These are phyloP conservation scores for Mizuhopecten yessoensis DNA, from an alignment of 1,140 invertebrate species.

Conservation along the genomic window DNA sequence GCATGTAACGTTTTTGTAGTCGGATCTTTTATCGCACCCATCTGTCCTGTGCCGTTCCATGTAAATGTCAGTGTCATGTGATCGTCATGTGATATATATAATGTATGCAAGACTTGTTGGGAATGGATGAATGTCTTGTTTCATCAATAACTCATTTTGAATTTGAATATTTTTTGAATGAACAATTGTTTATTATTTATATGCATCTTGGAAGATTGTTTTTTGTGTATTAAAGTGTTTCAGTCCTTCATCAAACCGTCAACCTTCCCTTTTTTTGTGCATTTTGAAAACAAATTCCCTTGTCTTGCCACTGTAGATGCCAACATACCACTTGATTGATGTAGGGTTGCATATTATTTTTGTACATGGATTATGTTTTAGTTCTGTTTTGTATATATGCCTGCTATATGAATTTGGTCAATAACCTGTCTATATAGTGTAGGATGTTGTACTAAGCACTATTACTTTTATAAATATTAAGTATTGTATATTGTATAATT, in stretches of 20 bases:
- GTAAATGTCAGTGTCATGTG: not conserved
- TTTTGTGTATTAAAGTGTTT: not conserved
- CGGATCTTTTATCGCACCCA: not conserved
- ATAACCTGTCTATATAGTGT: not conserved
- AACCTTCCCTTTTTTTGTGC: not conserved
- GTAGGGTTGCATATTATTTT: conserved; percentile 5
- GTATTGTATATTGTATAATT: too few species aligned
- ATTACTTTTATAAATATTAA: too few species aligned
- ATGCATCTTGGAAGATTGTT: not conserved
- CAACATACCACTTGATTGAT: not conserved
- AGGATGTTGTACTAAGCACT: not conserved
- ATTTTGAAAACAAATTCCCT: not conserved
- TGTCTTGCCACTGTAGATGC: conserved; percentile 10
- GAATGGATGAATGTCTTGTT: not conserved
- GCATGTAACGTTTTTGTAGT: not conserved
- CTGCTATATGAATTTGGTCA: not conserved
- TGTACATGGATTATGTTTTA: not conserved
- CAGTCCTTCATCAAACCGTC: not conserved
- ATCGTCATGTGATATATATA: not conserved
- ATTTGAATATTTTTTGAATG: conserved; percentile 15
- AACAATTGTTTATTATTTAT: not conserved
- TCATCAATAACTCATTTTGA: not conserved
- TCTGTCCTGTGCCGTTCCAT: not conserved
- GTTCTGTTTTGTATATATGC: too few species aligned
- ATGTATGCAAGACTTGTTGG: conserved; percentile 24